Percentiles rank a stretch among this genome's conserved stretches.
Conservation (phyloP, 2,888 invertebrate genomes). For the Cenopis cana region DNA sequence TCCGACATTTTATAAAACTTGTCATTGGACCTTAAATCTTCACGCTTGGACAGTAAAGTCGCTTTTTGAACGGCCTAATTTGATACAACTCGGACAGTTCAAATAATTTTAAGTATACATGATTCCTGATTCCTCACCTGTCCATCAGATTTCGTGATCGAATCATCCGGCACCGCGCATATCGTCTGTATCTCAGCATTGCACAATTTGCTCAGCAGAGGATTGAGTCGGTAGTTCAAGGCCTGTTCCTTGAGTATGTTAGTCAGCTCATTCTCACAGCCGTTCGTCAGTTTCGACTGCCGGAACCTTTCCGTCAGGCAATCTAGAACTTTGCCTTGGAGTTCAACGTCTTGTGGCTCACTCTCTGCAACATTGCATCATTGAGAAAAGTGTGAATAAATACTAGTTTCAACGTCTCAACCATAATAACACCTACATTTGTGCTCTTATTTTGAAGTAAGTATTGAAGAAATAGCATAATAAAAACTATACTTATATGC, state of each 20-base stretch:
- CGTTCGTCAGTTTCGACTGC: constrained; percentile 88
- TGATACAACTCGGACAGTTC: too few relatives aligned
- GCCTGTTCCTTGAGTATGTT: constrained; percentile 94
- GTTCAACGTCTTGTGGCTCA: constrained; percentile 87
- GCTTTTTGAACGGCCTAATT: too few relatives aligned
- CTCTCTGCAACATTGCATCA: constrained; percentile 62
- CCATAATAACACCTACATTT: too few relatives aligned
- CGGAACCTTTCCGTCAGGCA: constrained; percentile 94
- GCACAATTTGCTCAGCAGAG: constrained; percentile 93
- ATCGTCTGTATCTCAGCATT: constrained; percentile 88
- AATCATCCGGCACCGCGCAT: constrained; percentile 81
- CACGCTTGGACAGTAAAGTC: too few relatives aligned
- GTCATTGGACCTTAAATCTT: too few relatives aligned
- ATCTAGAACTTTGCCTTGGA: constrained; percentile 93
- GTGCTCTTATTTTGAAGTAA: too few relatives aligned
- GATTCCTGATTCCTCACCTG: constrained; percentile 61
- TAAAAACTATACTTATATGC: too few relatives aligned
- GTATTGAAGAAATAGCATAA: too few relatives aligned
- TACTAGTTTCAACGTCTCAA: too few relatives aligned
- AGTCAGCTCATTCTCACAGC: constrained; percentile 93
- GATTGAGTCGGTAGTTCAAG: constrained; percentile 95
- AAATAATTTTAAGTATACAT: not conserved
- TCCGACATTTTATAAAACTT: too few relatives aligned
- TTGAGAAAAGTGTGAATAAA: not conserved
- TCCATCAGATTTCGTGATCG: constrained; percentile 77